phyloP scores from a whole-genome alignment of 2,797 vertebrate genomes.

The Clarias laeviceps region DNA sequence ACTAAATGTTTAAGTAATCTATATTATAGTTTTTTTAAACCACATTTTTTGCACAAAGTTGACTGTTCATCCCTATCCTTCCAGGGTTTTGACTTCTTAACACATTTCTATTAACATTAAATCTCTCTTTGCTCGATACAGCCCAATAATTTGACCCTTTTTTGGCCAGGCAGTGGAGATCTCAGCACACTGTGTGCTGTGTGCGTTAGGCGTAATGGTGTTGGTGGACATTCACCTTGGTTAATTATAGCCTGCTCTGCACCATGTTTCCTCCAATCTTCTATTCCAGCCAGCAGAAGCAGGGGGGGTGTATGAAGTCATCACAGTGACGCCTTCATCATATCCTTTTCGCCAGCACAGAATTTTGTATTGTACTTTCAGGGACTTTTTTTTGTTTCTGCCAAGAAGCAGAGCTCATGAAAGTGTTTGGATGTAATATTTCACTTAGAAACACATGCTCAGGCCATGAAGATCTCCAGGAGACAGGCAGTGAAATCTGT shows the following conservation, averaged over 20 bases:
- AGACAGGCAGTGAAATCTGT: not conserved
- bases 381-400: slow-evolving; percentile 18
- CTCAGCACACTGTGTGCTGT: not conserved
- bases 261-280: slow-evolving; percentile 35
- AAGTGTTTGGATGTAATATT: not conserved
- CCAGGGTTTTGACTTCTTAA: too few species aligned
- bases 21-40: too few species aligned
- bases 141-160: too few species aligned
- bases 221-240: slow-evolving; percentile 30
- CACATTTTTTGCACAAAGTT: too few species aligned
- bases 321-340: slow-evolving; percentile 16
- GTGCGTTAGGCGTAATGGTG: not conserved
- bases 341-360: slow-evolving; percentile 28
- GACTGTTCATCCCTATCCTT: too few species aligned
- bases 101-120: too few species aligned
- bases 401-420: not conserved
- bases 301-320: slow-evolving; percentile 45
- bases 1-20: too few species aligned
- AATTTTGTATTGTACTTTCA: slow-evolving; percentile 14
- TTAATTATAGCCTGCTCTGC: slow-evolving; percentile 38
- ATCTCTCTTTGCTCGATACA: too few species aligned
- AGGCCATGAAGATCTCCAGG: not conserved
- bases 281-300: slow-evolving; percentile 35
- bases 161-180: too few species aligned
- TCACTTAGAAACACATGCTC: not conserved